Percentiles rank a stretch among this genome's conserved stretches.
phyloP scores from a whole-genome alignment of 2,888 invertebrate species.

The Caenorhabditis plicata region DNA sequence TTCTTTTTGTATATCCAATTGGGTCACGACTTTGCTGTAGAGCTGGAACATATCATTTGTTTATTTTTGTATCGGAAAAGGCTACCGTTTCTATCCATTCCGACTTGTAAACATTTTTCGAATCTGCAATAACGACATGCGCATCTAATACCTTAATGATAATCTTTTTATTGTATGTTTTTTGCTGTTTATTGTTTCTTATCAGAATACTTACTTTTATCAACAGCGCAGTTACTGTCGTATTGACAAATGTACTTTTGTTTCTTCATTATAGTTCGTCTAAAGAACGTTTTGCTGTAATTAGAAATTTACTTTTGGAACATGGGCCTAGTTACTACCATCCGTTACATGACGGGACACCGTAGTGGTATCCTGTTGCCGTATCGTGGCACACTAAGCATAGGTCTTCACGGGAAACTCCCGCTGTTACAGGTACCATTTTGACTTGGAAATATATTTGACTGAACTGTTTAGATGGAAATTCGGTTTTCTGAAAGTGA shows the following conservation, averaged over 20 bases:
- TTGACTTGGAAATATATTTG: too few species aligned
- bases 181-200: too few species aligned
- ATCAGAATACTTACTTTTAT: slow-evolving; percentile 41
- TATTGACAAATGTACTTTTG: slow-evolving; percentile 61
- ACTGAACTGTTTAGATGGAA: not conserved
- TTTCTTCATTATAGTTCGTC: slow-evolving; percentile 64
- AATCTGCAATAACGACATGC: slow-evolving; percentile 63
- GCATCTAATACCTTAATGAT: slow-evolving; percentile 55
- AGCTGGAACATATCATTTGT: slow-evolving; percentile 29
- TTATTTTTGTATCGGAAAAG: not conserved
- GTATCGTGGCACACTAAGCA: slow-evolving; percentile 59
- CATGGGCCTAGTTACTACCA: slow-evolving; percentile 28
- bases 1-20: slow-evolving; percentile 64
- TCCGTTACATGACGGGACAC: slow-evolving; percentile 61
- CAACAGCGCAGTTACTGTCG: slow-evolving; percentile 53
- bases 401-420: slow-evolving; percentile 34
- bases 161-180: too few species aligned
- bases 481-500: too few species aligned
- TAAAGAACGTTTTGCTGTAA: slow-evolving; percentile 62
- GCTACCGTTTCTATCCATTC: slow-evolving; percentile 51
- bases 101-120: slow-evolving; percentile 51
- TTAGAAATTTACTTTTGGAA: not conserved
- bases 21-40: slow-evolving; percentile 65
- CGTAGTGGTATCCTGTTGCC: slow-evolving; percentile 61
- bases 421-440: slow-evolving; percentile 7